These are phyloP conservation scores for Thumatha senex DNA, from an alignment of 2,888 invertebrate species.

Conservation along the genomic window DNA sequence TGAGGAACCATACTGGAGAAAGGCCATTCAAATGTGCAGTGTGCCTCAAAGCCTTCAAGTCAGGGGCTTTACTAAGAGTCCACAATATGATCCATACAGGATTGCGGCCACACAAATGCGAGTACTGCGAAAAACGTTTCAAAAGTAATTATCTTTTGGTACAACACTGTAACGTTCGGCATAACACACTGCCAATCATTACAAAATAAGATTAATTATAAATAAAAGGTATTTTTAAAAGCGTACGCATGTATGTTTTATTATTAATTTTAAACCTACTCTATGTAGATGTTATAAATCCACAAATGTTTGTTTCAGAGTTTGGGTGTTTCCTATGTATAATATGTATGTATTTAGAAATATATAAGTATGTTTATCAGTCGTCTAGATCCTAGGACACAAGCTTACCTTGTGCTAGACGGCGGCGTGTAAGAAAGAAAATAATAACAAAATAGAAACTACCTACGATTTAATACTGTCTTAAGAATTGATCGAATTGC, in stretches of 20 bases:
- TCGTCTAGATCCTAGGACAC: too few relatives aligned
- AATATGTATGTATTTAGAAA: too few relatives aligned
- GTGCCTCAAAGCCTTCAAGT: constrained; percentile 35
- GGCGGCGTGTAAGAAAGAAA: too few relatives aligned
- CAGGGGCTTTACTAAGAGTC: constrained; percentile 22
- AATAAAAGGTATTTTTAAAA: background rate
- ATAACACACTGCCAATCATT: constrained; percentile 6
- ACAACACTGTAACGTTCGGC: constrained; percentile 32
- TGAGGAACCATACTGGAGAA: constrained; percentile 36
- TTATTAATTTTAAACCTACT: background rate
- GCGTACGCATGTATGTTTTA: background rate
- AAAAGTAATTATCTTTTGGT: constrained; percentile 39
- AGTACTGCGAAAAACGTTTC: constrained; percentile 37
- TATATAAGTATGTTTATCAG: too few relatives aligned
- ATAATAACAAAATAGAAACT: too few relatives aligned
- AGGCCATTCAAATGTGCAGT: constrained; percentile 32
- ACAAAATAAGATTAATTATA: background rate
- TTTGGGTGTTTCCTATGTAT: too few relatives aligned
- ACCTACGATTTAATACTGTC: too few relatives aligned
- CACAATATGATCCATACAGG: constrained; percentile 47
- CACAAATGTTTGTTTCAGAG: too few relatives aligned
- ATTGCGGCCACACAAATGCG: constrained; percentile 30
- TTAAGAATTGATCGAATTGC: too few relatives aligned
- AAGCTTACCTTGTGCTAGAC: too few relatives aligned
- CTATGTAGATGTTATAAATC: too few relatives aligned